A percentile compares a stretch with the other conserved stretches of the same genome.
phyloP scores from a whole-genome alignment of 2,888 invertebrate genomes.

The Coleophora flavipennella region DNA sequence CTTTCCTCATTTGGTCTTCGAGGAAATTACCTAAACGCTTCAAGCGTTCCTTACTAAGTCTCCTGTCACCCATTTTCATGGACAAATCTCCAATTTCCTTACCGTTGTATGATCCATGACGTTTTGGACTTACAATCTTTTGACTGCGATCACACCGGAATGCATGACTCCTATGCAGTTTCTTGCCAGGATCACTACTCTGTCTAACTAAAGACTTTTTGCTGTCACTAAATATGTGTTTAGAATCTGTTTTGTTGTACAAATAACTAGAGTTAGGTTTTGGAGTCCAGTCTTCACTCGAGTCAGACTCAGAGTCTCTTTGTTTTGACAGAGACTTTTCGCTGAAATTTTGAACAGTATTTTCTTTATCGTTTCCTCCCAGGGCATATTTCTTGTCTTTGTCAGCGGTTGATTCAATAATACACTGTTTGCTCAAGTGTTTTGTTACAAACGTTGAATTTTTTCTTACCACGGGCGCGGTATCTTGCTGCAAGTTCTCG shows the following conservation, averaged over 20 bases:
- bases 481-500: constrained; percentile 62
- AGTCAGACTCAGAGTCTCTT: constrained; percentile 23
- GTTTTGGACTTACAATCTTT: constrained; percentile 42
- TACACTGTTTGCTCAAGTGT: constrained; percentile 6
- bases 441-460: constrained; percentile 9
- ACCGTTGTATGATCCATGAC: constrained; percentile 53
- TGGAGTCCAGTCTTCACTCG: constrained; percentile 25
- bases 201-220: constrained; percentile 54
- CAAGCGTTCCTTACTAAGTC: constrained; percentile 50
- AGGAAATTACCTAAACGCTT: constrained; percentile 52
- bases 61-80: constrained; percentile 48
- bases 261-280: constrained; percentile 54
- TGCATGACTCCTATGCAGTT: constrained; percentile 73
- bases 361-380: constrained; percentile 5
- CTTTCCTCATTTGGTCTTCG: constrained; percentile 60
- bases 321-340: constrained; percentile 8
- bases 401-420: background rate
- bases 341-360: constrained; percentile 5
- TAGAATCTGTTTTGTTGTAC: constrained; percentile 45
- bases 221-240: constrained; percentile 34
- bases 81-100: constrained; percentile 48
- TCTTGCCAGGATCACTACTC: constrained; percentile 65
- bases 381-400: background rate
- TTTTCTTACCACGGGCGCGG: constrained; percentile 18
- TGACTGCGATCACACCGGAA: constrained; percentile 69